phyloP scores from a whole-genome alignment of 2,797 vertebrate genomes.

The Hephaestus fuliginosus region DNA sequence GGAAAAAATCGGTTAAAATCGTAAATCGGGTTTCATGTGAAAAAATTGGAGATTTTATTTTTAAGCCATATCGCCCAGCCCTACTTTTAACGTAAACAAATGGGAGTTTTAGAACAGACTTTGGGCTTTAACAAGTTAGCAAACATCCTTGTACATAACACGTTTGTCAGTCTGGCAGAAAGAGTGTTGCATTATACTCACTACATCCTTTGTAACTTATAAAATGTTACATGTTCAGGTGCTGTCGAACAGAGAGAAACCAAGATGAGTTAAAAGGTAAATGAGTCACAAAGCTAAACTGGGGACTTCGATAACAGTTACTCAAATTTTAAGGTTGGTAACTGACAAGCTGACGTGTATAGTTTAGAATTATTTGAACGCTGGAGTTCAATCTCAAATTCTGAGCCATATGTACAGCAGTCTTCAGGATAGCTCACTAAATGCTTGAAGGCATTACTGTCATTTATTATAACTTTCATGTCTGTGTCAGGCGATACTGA shows the following conservation, averaged over 20 bases:
- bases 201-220: neutral
- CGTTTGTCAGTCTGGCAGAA: neutral
- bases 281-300: neutral
- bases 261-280: neutral
- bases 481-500: too few species aligned
- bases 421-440: neutral
- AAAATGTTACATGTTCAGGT: neutral
- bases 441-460: neutral
- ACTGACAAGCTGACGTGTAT: neutral
- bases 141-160: neutral
- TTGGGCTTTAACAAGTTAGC: neutral
- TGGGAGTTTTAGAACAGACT: neutral
- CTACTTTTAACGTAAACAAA: neutral
- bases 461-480: too few species aligned
- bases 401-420: neutral
- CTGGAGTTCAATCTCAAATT: neutral
- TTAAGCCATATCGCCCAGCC: too few species aligned
- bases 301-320: neutral
- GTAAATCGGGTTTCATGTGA: too few species aligned
- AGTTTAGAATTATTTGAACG: neutral
- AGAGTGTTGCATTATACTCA: neutral
- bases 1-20: too few species aligned
- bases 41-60: too few species aligned
- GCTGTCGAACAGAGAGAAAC: neutral
- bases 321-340: neutral